These are phyloP conservation scores for Zaprionus gabonicus DNA, from an alignment of 1,140 invertebrate genomes.

Conservation along the genomic window DNA sequence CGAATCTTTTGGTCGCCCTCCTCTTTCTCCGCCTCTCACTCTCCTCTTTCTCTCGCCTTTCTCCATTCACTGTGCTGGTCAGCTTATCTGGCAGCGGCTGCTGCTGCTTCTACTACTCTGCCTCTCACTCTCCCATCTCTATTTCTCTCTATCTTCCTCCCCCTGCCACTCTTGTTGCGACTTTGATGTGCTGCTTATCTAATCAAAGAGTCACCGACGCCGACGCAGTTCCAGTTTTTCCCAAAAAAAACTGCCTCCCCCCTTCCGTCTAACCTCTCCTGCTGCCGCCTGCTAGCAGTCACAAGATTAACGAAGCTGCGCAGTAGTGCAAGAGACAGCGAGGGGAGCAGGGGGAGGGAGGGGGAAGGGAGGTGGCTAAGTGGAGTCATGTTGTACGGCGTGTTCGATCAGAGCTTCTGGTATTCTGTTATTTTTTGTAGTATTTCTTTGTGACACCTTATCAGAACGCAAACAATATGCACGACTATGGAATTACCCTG, in stretches of 20 bases:
- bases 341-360: background rate
- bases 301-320: slow-evolving; percentile 59
- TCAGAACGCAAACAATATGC: background rate
- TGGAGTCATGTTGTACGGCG: background rate
- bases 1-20: background rate
- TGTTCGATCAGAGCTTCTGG: slow-evolving; percentile 13
- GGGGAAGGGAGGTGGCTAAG: background rate
- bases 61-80: slow-evolving; percentile 15
- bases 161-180: slow-evolving; percentile 32
- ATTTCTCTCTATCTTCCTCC: background rate
- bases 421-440: slow-evolving; percentile 7
- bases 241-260: background rate
- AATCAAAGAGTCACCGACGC: slow-evolving; percentile 49
- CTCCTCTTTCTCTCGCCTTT: background rate
- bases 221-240: slow-evolving; percentile 12
- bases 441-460: slow-evolving; percentile 25
- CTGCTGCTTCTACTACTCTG: slow-evolving; percentile 20
- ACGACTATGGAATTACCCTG: slow-evolving; percentile 4
- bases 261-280: no score
- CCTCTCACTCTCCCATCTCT: no score
- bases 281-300: background rate
- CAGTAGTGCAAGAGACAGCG: slow-evolving; percentile 8
- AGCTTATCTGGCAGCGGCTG: slow-evolving; percentile 59
- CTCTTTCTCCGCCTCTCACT: no score
- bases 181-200: slow-evolving; percentile 73